Base-by-base conservation (phyloP, 2,113 vertebrate species). In the Oryzias curvinotus region DNA sequence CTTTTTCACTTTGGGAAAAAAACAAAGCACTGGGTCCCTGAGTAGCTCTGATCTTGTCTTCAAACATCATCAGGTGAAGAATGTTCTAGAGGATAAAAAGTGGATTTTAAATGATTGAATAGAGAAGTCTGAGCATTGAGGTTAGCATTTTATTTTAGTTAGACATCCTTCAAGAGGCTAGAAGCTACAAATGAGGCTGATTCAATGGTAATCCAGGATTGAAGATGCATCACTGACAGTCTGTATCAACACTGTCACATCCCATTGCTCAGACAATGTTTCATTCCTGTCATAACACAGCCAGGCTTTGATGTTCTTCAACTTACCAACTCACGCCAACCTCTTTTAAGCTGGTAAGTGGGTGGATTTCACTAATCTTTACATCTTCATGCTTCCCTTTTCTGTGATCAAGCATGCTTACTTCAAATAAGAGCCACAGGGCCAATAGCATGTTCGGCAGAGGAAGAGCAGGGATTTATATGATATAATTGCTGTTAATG, bases 401-500 rank as follows among this genome's bases (percentile, higher is more conserved):
- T 45, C 66, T 67, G 58, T 71, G 66, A 85, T 83, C 71, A 70
- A 72, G 77, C 78, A 60, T 3, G 36, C 47, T 62, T 70, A 83
- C 81, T 85, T 82, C 63, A 79, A 83, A 73, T 71, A 58, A 65
- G 49, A 73, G 67, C 77, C 48, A 36, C 49, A 7, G 74, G 71
- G 68, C 68, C 73, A 7, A 56, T 53, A 78, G 74, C 55, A 65
- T 72, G 77, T 81, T 85, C 83, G 77, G 81, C 78, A 75, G 82
- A 65, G 66, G 79, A 71, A 79, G 62, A 77, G 70, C 78, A 63
- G 57, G 61, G 77, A 78, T 88, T 87, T 82, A 87, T 77, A 68
- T 82, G 67, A 65, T 50, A 78, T 87, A 86, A 88, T 84, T 89
- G 85, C 54, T n/a, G 26, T 68, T 84, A 85, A 88, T 88, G 85